Evolutionary conservation across 1,140 invertebrate species (phyloP).

Genomic region (Drosophila athabasca): DNA sequence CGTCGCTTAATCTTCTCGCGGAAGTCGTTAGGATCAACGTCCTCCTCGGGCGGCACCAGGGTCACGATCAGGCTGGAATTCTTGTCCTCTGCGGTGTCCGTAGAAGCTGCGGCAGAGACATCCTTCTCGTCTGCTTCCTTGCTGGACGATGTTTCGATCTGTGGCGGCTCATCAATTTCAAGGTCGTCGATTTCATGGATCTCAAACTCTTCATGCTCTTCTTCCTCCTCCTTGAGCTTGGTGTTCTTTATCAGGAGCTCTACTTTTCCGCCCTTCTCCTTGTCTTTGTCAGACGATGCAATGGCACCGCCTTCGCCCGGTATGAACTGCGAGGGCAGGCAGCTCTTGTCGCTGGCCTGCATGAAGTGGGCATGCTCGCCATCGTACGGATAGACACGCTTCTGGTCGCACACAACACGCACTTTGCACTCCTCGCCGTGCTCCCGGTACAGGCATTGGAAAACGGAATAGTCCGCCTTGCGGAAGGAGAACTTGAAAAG

Average conservation of each 20-base stretch:
- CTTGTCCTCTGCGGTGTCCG: slow-evolving; percentile 13
- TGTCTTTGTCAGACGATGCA: slow-evolving; percentile 13
- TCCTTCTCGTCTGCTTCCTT: slow-evolving; percentile 2
- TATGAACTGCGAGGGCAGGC: slow-evolving; percentile 71
- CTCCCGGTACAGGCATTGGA: slow-evolving; percentile 79
- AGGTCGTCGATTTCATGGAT: slow-evolving; percentile 51
- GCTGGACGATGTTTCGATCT: neutral
- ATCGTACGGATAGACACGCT: slow-evolving; percentile 74
- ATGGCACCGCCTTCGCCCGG: slow-evolving; percentile 45
- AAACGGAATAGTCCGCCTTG: slow-evolving; percentile 73
- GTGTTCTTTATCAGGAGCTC: slow-evolving; percentile 33
- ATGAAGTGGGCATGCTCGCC: slow-evolving; percentile 77
- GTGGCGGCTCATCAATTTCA: slow-evolving; percentile 27
- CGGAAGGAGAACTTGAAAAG: slow-evolving; percentile 78
- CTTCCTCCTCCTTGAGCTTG: slow-evolving; percentile 13
- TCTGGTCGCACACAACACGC: slow-evolving; percentile 77
- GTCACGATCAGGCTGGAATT: neutral
- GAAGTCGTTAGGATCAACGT: slow-evolving; percentile 71
- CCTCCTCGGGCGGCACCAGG: slow-evolving; percentile 1
- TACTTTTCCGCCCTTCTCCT: slow-evolving; percentile 24
- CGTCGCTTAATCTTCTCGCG: slow-evolving; percentile 80
- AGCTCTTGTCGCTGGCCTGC: slow-evolving; percentile 78
- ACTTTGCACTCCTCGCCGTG: slow-evolving; percentile 77
- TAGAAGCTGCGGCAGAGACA: no score
- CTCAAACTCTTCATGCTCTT: slow-evolving; percentile 43